Evolutionary conservation across 2,113 vertebrate species (phyloP).

Genomic region (Hemiscyllium ocellatum): DNA sequence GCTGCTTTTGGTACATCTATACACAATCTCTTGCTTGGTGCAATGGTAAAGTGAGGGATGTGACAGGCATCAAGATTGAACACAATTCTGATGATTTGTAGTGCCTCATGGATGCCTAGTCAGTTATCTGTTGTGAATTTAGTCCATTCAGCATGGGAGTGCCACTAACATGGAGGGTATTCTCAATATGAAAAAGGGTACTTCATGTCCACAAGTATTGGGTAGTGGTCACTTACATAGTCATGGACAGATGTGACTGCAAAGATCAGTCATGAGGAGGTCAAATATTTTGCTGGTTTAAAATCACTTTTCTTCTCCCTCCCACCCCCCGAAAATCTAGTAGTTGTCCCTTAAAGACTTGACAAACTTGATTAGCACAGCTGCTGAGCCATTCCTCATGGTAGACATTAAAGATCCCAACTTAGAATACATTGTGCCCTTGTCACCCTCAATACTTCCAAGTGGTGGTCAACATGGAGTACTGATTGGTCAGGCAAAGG

Average conservation of each 20-base stretch:
- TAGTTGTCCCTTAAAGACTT: neutral
- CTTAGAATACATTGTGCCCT: no score
- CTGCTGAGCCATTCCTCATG: no score
- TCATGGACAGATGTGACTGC: no score
- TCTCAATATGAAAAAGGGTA: neutral
- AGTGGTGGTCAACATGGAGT: no score
- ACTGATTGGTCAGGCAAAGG: no score
- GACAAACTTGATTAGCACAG: neutral
- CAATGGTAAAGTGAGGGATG: neutral
- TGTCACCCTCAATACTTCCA: no score
- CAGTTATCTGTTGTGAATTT: neutral
- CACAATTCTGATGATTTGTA: neutral
- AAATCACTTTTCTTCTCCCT: neutral
- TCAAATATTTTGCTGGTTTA: neutral
- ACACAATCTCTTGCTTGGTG: neutral
- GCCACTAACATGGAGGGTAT: neutral
- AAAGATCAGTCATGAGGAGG: neutral
- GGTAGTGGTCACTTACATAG: neutral
- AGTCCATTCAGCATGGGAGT: neutral
- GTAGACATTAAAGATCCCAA: no score
- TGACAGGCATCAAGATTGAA: neutral
- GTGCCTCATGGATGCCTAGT: no score
- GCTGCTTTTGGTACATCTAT: neutral
- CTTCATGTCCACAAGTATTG: neutral
- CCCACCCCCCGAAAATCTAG: neutral